These are phyloP conservation scores for Cyaniris semiargus DNA, from an alignment of 2,888 invertebrate species.

Conservation along the genomic window DNA sequence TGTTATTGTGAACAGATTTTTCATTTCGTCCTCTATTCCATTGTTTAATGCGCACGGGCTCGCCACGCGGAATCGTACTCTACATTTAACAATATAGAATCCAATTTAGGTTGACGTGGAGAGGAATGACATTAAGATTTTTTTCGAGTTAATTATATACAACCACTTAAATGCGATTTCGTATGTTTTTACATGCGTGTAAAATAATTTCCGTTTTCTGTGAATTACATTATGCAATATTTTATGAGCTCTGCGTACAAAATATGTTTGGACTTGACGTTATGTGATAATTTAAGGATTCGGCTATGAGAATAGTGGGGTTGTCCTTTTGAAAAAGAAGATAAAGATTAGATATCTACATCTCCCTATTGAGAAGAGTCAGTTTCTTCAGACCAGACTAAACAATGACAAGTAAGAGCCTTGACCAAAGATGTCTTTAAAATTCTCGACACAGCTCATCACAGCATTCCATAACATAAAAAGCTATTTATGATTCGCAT, in stretches of 20 bases:
- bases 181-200: constrained; percentile 21
- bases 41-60: constrained; percentile 8
- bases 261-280: not conserved
- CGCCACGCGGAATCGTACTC: not conserved
- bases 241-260: constrained; percentile 1
- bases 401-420: not conserved
- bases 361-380: not conserved
- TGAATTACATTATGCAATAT: constrained; percentile 3
- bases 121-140: constrained; percentile 22
- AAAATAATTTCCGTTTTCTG: not conserved
- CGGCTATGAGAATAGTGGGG: not conserved
- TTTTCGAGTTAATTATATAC: constrained; percentile 25
- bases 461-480: not conserved
- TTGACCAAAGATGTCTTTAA: not conserved
- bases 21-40: constrained; percentile 50
- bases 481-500: not conserved
- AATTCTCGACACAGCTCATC: not conserved
- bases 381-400: not conserved
- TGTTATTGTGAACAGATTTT: constrained; percentile 55
- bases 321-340: not conserved
- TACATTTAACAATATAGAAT: not conserved
- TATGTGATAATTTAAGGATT: not conserved
- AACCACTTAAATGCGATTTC: constrained; percentile 22
- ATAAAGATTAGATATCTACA: not conserved
- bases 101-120: not conserved